phyloP scores from a whole-genome alignment of 35 echinoderm and acorn worm genomes.

The Lytechinus variegatus region DNA sequence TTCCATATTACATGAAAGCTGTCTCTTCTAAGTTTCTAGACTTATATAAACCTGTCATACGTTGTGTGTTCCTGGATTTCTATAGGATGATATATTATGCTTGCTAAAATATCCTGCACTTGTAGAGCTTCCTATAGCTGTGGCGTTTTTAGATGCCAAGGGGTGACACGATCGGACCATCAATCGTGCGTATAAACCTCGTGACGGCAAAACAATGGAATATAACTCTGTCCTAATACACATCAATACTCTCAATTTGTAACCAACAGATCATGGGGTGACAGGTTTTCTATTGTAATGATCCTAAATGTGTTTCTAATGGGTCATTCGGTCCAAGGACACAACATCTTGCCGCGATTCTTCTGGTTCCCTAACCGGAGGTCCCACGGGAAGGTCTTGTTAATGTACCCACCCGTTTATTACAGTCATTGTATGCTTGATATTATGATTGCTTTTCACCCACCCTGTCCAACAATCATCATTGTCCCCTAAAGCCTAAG shows the following conservation, averaged over 20 bases:
- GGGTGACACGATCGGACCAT: not conserved
- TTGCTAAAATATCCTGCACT: not conserved
- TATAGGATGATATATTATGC: not conserved
- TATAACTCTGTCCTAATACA: not conserved
- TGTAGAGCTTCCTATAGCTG: not conserved
- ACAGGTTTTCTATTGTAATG: not conserved
- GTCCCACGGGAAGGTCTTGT: not conserved
- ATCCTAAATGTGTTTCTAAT: not conserved
- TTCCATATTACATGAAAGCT: not conserved
- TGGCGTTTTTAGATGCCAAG: not conserved
- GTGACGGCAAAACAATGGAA: not conserved
- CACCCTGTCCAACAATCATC: not conserved
- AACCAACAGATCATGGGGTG: not conserved
- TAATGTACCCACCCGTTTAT: conserved; percentile 10
- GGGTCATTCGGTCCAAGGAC: not conserved
- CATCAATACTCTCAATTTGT: conserved; percentile 13
- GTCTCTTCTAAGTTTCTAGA: not conserved
- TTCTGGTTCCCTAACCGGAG: not conserved
- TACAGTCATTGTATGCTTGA: not conserved
- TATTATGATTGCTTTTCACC: not conserved
- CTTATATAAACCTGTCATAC: not conserved
- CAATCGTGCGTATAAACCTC: not conserved
- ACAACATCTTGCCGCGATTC: not conserved
- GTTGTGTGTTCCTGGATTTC: not conserved
- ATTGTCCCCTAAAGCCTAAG: not conserved